Base-by-base conservation (phyloP, 1,140 invertebrate species). In the Drosophila ironensis region DNA sequence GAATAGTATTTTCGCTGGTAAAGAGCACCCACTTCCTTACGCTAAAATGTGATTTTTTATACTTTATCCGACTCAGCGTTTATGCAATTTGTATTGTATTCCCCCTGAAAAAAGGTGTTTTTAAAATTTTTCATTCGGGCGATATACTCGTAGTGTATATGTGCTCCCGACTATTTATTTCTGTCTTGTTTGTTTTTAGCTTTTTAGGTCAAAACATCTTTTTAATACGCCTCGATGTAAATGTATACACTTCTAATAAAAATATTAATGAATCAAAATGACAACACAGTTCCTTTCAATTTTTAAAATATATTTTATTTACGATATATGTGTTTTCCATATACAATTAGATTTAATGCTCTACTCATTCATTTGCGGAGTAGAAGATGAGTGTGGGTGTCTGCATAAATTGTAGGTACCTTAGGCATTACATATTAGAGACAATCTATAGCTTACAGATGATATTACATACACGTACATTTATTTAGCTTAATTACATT, bases 231-330 rank as follows among this genome's bases (percentile, higher is more conserved):
- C 20, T 45, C 47, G 53, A 60, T 80, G 42, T 70, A 64, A 35
- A 60, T 72, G 48, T 46, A 75, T 52, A 54, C 35, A 53, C 16
- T n/a, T n/a, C n/a, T n/a, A 67, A 54, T 50, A 44, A 40, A 74
- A 59, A 38, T 7, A 9, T 6, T 7, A 2, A 7, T 17, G 4
- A 16, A 3, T 37, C 5, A 12, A 19, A 12, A 27, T 1, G 7
- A 9, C 7, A 12, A 9, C 6, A 1, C 9, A 9, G 0, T 0
- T 5, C 7, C 5, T 5, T 30, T 50, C 61, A 52, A 84, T 52
- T 68, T 81, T 87, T 87, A 87, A 87, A 87, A 87, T 87, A 87
- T 87, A 87, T 78, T 84, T 77, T 82, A 78, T 82, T 77, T 69
- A 72, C 38, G 27, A 48, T 57, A 40, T 68, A 70, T 66, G 72